Evolutionary conservation across 2,113 vertebrate species (phyloP), one percentile per base, ranked within the genome.

Genomic region (Tachysurus vachellii): DNA sequence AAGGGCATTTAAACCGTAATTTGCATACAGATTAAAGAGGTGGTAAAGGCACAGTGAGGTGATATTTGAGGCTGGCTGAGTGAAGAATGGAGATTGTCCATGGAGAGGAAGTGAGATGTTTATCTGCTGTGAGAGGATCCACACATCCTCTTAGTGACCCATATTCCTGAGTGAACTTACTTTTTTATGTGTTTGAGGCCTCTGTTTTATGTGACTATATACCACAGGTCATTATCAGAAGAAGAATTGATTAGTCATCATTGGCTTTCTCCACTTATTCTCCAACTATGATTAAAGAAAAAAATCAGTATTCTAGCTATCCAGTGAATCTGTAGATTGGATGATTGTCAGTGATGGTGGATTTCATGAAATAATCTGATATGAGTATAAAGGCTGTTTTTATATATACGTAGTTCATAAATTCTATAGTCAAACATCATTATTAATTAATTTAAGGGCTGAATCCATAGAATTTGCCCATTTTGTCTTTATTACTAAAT

Each of bases 61-160:
- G 42, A 23, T 13, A 28, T 86, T 86, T 87, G 42, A 88, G 71
- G 50, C 71, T 59, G n/a, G 86, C 80, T 89, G 85, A 93, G 89
- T 91, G 89, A 88, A 90, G 77, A 73, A 83, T 85, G 54, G 23
- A 88, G 82, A 90, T 88, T 90, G 85, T 88, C 73, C 85, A 80
- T 85, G 71, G 89, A 80, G 81, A 93, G 89, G 87, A 93, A 93
- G 85, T 91, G 82, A 90, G 91, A 93, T 91, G 64, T 82, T 75
- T 89, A 93, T 94, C 92, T 91, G 75, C 42, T 83, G 61, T 89
- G 88, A 90, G 86, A 88, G 81, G 75, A 83, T 79, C 77, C 81
- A 90, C 83, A 84, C 75, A 82, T 73, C 85, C 36, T 84, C 84
- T 73, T 82, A 61, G n/a, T 13, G 71, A 71, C 59, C 44, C 71